Percentiles rank a stretch among this genome's conserved stretches.
phyloP scores from a whole-genome alignment of 2,797 vertebrate genomes.

The Hyperoplus immaculatus region DNA sequence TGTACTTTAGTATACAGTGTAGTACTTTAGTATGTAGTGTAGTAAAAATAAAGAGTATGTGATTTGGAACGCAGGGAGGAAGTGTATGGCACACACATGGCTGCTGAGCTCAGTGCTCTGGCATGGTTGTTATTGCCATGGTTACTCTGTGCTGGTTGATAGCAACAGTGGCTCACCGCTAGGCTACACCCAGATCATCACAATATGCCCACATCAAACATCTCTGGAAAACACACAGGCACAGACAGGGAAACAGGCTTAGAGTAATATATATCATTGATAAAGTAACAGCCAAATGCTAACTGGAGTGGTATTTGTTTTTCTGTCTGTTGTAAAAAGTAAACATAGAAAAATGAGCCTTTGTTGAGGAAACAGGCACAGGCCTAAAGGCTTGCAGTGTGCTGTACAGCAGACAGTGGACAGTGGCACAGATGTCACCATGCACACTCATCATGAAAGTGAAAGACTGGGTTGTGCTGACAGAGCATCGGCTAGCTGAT shows the following conservation, averaged over 20 bases:
- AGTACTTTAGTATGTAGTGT: too few relatives aligned
- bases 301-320: background rate
- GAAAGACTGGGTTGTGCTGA: constrained; percentile 64
- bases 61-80: background rate
- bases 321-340: background rate
- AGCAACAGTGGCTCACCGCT: constrained; percentile 2
- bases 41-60: constrained; percentile 7
- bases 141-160: constrained; percentile 18
- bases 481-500: constrained; percentile 67
- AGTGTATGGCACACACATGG: constrained; percentile 11
- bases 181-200: constrained; percentile 15
- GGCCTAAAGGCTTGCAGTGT: background rate
- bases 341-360: too few relatives aligned
- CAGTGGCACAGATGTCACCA: constrained; percentile 8
- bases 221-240: background rate
- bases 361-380: background rate
- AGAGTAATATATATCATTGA: background rate
- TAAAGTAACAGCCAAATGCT: background rate
- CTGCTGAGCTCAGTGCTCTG: constrained; percentile 30
- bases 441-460: constrained; percentile 47
- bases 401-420: constrained; percentile 7
- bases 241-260: background rate
- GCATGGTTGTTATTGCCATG: constrained; percentile 39
- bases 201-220: background rate
- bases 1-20: background rate